These are phyloP conservation scores for Hybognathus amarus DNA, from an alignment of 2,797 vertebrate genomes.

Conservation along the genomic window DNA sequence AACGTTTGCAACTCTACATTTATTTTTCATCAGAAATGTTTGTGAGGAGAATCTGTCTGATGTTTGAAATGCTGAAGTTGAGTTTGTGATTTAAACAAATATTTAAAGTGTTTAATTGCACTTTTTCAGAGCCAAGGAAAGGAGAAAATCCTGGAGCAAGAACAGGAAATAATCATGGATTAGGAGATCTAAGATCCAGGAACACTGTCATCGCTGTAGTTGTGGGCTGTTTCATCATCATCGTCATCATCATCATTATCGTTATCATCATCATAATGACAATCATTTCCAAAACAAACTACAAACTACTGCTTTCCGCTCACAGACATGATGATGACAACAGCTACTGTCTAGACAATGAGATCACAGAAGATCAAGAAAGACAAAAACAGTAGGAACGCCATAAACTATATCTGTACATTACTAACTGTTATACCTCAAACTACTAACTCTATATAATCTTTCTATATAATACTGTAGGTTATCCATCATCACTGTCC, in stretches of 20 bases:
- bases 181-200: neutral
- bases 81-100: too few species aligned
- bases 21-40: neutral
- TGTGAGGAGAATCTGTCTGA: too few species aligned
- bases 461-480: too few species aligned
- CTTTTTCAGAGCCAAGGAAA: neutral
- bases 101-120: neutral
- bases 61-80: too few species aligned
- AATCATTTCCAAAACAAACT: neutral
- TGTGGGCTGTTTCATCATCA: neutral
- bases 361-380: neutral
- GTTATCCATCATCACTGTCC: too few species aligned
- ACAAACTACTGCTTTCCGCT: neutral
- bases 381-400: neutral
- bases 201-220: fast-evolving
- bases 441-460: neutral
- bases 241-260: neutral
- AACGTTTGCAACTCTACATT: neutral
- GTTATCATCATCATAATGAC: neutral
- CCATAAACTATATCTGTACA: neutral
- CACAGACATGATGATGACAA: neutral
- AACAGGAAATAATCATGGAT: too few species aligned
- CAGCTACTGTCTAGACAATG: neutral
- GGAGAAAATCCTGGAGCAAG: too few species aligned
- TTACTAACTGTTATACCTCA: neutral